Evolutionary conservation across 2,888 invertebrate genomes (phyloP).

Genomic region (Onchidella celtica): DNA sequence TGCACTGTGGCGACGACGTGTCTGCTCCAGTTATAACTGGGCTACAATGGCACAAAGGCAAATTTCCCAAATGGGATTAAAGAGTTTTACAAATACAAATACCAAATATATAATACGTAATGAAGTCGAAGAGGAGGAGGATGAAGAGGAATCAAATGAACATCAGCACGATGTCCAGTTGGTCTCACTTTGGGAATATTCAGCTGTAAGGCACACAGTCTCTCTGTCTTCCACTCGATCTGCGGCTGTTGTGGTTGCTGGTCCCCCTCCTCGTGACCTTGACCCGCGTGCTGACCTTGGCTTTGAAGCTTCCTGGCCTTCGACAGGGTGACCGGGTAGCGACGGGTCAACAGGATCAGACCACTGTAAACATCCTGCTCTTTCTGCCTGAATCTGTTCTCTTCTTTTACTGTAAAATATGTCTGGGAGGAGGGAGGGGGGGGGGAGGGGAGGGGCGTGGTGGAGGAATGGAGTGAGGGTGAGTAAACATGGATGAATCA

Average conservation of each 20-base stretch:
- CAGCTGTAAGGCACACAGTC: constrained; percentile 69
- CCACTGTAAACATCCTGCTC: constrained; percentile 76
- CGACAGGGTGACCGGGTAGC: constrained; percentile 43
- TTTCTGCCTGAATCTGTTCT: constrained; percentile 68
- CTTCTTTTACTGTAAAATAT: constrained; percentile 44
- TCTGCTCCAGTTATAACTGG: no score
- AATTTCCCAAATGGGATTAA: no score
- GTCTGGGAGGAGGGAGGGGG: constrained; percentile 31
- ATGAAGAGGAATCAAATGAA: no score
- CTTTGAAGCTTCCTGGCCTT: constrained; percentile 11
- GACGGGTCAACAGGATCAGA: constrained; percentile 65
- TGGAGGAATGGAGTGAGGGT: no score
- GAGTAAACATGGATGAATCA: no score
- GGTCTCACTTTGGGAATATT: constrained; percentile 75
- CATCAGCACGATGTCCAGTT: no score
- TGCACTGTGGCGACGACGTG: no score
- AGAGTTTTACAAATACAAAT: no score
- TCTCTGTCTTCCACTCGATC: constrained; percentile 54
- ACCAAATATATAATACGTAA: no score
- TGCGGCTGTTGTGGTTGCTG: background rate
- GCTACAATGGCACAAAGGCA: no score
- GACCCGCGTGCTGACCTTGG: background rate
- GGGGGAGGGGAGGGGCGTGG: no score
- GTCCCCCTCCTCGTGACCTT: constrained; percentile 6
- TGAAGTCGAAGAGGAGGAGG: no score